phyloP scores from a whole-genome alignment of 2,888 invertebrate genomes.

The Lithophane semibrunnea region DNA sequence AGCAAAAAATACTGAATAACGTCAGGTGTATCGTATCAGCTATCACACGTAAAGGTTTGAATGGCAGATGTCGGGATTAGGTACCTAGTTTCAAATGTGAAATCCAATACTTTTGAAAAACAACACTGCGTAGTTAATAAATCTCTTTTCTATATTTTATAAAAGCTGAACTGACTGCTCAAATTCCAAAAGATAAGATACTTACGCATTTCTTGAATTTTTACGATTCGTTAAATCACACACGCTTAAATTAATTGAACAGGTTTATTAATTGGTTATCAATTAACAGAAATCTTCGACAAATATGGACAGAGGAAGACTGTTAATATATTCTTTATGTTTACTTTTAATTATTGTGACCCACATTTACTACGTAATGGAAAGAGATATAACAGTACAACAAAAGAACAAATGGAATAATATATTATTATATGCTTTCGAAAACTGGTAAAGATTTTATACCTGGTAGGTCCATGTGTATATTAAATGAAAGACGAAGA shows the following conservation, averaged over 20 bases:
- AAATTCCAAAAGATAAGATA: constrained; percentile 2
- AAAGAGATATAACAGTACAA: constrained; percentile 2
- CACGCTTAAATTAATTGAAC: constrained; percentile 25
- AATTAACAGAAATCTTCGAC: constrained; percentile 38
- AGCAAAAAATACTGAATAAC: constrained; percentile 12
- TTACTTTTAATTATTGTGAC: constrained; percentile 51
- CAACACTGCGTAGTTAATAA: constrained; percentile 26
- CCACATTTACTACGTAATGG: constrained; percentile 17
- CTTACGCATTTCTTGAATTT: constrained; percentile 5
- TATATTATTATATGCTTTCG: not conserved
- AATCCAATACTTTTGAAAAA: constrained; percentile 51
- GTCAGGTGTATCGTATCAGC: constrained; percentile 40
- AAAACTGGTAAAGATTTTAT: not conserved
- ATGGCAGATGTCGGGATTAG: constrained; percentile 54
- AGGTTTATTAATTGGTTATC: constrained; percentile 53
- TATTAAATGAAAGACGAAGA: not conserved
- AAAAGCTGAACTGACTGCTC: constrained; percentile 17
- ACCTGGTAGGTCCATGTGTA: not conserved
- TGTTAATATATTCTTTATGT: constrained; percentile 28
- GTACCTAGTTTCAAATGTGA: constrained; percentile 43
- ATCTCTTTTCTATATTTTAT: constrained; percentile 21
- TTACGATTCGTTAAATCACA: constrained; percentile 21
- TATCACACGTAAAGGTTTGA: constrained; percentile 46
- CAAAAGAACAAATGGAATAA: not conserved
- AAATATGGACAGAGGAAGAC: constrained; percentile 31